phyloP scores from a whole-genome alignment of 2,888 invertebrate species.

The Coremacera marginata region DNA sequence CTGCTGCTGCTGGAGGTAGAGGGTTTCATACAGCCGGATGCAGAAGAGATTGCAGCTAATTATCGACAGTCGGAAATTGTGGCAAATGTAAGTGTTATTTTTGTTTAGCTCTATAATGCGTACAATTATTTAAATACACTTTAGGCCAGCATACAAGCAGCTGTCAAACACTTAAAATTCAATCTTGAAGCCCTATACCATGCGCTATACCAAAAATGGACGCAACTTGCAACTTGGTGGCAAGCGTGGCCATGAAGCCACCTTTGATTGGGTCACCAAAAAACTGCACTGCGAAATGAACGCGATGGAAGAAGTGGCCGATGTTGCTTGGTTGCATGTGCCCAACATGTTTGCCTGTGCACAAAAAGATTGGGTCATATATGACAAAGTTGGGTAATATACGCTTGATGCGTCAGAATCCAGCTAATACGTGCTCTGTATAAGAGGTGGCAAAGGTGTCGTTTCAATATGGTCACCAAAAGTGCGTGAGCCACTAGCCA shows the following conservation, averaged over 20 bases:
- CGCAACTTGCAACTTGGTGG: conserved; percentile 89
- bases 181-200: conserved; percentile 82
- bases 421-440: conserved; percentile 88
- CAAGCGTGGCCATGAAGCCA: conserved; percentile 91
- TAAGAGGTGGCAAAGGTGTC: conserved; percentile 92
- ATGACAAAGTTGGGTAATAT: no score
- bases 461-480: conserved; percentile 97
- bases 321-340: no score
- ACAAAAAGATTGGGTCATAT: no score
- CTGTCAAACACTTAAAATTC: conserved; percentile 85
- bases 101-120: not conserved
- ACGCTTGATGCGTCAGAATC: no score
- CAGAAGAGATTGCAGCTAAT: conserved; percentile 80
- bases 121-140: not conserved
- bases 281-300: no score
- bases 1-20: no score
- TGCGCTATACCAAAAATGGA: conserved; percentile 85
- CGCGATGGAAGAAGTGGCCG: conserved; percentile 94
- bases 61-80: conserved; percentile 87
- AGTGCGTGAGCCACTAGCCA: conserved; percentile 83
- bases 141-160: no score
- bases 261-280: conserved; percentile 98
- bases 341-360: no score
- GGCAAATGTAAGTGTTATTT: conserved; percentile 60
- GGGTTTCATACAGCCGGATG: conserved; percentile 74